Evolutionary conservation across 2,797 vertebrate species (phyloP).

Genomic region (Crax fasciolata): DNA sequence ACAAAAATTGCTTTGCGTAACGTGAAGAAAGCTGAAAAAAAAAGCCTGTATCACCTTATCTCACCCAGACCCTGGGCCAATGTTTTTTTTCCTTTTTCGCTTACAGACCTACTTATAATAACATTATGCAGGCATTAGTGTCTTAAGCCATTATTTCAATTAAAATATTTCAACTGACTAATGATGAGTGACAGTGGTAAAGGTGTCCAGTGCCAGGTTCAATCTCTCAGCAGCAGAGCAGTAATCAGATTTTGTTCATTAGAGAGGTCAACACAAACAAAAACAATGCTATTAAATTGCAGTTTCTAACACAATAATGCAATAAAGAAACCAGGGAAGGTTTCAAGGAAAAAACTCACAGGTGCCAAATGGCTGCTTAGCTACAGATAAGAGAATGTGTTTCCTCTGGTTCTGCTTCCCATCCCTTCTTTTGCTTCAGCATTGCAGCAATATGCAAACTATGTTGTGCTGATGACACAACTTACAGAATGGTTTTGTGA

Average conservation of each 20-base stretch:
- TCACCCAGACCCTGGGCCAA: not conserved
- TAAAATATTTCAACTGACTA: slow-evolving; percentile 56
- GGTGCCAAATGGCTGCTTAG: slow-evolving; percentile 35
- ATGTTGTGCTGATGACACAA: not conserved
- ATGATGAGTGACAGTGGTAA: slow-evolving; percentile 53
- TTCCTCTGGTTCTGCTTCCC: not conserved
- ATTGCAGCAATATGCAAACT: rapidly evolving
- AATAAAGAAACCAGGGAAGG: slow-evolving; percentile 57
- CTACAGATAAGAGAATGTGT: not conserved
- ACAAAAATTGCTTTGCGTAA: not conserved
- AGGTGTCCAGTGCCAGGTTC: slow-evolving; percentile 70
- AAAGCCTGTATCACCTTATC: not conserved
- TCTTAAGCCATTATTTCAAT: slow-evolving; percentile 43
- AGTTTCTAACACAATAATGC: slow-evolving; percentile 67
- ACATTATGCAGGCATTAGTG: not conserved
- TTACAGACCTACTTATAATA: not conserved
- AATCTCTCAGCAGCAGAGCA: slow-evolving; percentile 48
- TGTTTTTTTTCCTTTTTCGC: rapidly evolving
- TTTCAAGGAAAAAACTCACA: slow-evolving; percentile 42
- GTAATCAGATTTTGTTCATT: slow-evolving; percentile 79
- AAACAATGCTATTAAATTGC: slow-evolving; percentile 61
- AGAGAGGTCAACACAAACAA: slow-evolving; percentile 56
- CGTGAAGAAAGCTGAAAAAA: not conserved
- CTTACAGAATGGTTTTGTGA: not conserved
- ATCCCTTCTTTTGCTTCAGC: not conserved